Percentiles rank a stretch among this genome's conserved stretches.
Conservation (phyloP, 2,113 vertebrate genomes). For the Agelaius phoeniceus region DNA sequence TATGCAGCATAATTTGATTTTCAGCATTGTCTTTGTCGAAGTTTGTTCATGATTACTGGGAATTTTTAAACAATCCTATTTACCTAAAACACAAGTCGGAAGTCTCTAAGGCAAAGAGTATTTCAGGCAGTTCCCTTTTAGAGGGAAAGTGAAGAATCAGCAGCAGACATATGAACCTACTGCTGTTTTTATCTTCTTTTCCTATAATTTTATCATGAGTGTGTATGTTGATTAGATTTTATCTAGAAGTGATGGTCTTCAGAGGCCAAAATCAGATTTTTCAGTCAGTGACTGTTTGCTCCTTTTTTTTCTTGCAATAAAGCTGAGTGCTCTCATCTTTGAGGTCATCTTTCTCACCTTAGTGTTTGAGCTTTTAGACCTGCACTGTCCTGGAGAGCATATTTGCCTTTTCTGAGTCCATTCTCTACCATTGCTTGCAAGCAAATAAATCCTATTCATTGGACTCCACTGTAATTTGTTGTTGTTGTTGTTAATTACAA, state of each 20-base stretch:
- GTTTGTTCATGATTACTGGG: neutral
- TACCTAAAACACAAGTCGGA: neutral
- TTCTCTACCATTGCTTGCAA: neutral
- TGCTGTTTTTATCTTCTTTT: neutral
- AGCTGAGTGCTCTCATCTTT: neutral
- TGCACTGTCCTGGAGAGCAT: neutral
- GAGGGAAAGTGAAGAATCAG: neutral
- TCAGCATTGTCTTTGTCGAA: neutral
- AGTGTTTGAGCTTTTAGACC: neutral
- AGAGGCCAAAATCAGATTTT: neutral
- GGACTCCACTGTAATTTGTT: neutral
- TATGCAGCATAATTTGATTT: neutral
- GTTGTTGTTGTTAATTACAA: neutral
- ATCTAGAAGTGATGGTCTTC: neutral
- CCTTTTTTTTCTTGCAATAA: neutral
- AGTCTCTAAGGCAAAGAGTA: neutral
- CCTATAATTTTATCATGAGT: neutral
- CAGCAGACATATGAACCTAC: neutral
- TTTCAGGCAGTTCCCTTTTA: neutral
- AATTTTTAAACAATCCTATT: neutral
- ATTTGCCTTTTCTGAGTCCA: neutral
- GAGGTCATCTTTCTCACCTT: neutral
- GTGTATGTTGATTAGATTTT: neutral
- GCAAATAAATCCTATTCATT: neutral
- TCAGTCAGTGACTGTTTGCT: neutral